Conservation (phyloP, 1,140 invertebrate genomes). For the Sweltsa coloradensis region DNA sequence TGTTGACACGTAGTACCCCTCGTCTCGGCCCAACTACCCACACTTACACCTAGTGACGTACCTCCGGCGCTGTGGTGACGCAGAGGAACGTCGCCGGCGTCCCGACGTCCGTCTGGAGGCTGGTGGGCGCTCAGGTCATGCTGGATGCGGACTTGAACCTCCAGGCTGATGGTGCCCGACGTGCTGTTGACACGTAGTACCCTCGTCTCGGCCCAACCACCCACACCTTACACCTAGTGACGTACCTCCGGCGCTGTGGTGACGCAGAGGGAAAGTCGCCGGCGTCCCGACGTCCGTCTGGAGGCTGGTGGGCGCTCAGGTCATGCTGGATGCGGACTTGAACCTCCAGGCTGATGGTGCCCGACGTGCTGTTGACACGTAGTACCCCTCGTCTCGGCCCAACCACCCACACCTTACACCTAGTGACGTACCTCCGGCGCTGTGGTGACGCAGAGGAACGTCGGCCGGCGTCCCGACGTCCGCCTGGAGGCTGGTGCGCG, state of each 20-base stretch:
- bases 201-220: too few species aligned
- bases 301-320: constrained; percentile 19
- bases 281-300: constrained; percentile 13
- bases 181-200: constrained; percentile 31
- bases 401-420: too few species aligned
- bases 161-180: constrained; percentile 22
- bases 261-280: constrained; percentile 27
- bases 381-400: too few species aligned
- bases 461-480: constrained; percentile 19
- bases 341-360: constrained; percentile 22
- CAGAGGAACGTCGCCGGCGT: constrained; percentile 27
- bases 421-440: constrained; percentile 24
- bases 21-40: too few species aligned
- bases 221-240: too few species aligned
- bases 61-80: constrained; percentile 21
- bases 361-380: constrained; percentile 30
- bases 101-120: constrained; percentile 7
- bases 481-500: constrained; percentile 16
- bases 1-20: too few species aligned
- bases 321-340: constrained; percentile 28
- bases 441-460: constrained; percentile 26
- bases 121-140: constrained; percentile 25
- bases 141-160: constrained; percentile 26
- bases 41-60: too few species aligned
- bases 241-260: constrained; percentile 23